Evolutionary conservation across 2,888 invertebrate species (phyloP).

Genomic region (Platycheirus rosarum): DNA sequence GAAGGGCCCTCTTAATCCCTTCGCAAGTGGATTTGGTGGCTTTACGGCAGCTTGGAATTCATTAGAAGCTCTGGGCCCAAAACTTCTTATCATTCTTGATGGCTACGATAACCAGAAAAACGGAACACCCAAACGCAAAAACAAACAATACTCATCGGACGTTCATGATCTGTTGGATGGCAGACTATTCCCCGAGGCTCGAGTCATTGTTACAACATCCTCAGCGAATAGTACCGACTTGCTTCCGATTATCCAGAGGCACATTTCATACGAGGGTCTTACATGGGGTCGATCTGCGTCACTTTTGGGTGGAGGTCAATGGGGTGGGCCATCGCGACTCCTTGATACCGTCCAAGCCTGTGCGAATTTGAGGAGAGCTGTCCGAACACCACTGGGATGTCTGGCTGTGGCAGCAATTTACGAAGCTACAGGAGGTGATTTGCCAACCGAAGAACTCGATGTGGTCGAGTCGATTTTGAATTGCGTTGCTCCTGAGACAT

Average conservation of each 20-base stretch:
- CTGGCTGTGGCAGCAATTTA: slow-evolving; percentile 84
- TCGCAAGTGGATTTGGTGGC: slow-evolving; percentile 77
- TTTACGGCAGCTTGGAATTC: slow-evolving; percentile 83
- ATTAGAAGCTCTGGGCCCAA: slow-evolving; percentile 82
- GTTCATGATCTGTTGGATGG: slow-evolving; percentile 84
- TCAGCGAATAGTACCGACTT: slow-evolving; percentile 80
- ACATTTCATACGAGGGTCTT: slow-evolving; percentile 83
- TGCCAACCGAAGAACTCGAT: slow-evolving; percentile 80
- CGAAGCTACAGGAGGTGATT: slow-evolving; percentile 82
- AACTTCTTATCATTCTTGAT: slow-evolving; percentile 84
- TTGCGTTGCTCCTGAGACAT: slow-evolving; percentile 79
- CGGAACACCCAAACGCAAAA: slow-evolving; percentile 78
- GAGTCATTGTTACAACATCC: slow-evolving; percentile 84
- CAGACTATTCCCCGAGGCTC: slow-evolving; percentile 84
- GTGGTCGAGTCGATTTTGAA: slow-evolving; percentile 81
- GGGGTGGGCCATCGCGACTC: slow-evolving; percentile 82
- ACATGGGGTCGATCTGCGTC: slow-evolving; percentile 83
- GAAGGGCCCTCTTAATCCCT: slow-evolving; percentile 79
- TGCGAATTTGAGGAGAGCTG: slow-evolving; percentile 81
- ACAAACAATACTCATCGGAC: slow-evolving; percentile 81
- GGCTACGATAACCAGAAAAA: slow-evolving; percentile 82
- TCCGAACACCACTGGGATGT: slow-evolving; percentile 84
- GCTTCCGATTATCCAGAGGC: slow-evolving; percentile 83
- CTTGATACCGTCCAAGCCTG: slow-evolving; percentile 82
- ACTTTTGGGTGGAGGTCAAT: slow-evolving; percentile 83